phyloP scores from a whole-genome alignment of 2,113 vertebrate genomes.

The Sclerurus mexicanus region DNA sequence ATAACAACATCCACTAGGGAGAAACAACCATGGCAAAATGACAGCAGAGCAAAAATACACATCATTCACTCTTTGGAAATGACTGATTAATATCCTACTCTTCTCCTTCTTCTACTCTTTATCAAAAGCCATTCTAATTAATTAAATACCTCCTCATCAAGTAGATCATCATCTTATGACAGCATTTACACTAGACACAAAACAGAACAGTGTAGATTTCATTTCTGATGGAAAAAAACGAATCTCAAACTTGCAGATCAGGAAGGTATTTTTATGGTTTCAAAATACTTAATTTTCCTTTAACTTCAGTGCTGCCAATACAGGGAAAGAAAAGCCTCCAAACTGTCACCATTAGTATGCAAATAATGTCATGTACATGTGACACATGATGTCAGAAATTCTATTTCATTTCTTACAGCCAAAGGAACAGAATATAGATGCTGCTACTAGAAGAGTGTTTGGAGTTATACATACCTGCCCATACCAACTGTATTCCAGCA shows the following conservation, averaged over 20 bases:
- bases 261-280: not conserved
- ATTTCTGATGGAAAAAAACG: not conserved
- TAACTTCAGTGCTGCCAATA: not conserved
- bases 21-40: not conserved
- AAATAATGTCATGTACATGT: slow-evolving; percentile 45
- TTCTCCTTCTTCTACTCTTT: not conserved
- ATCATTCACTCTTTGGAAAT: not conserved
- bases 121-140: not conserved
- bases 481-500: slow-evolving; percentile 98
- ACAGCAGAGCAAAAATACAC: not conserved
- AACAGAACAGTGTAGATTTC: not conserved
- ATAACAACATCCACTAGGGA: not conserved
- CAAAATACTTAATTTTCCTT: not conserved
- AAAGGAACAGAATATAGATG: slow-evolving; percentile 35
- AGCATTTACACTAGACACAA: not conserved
- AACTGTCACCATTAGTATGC: not conserved
- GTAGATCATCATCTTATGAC: not conserved
- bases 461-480: slow-evolving; percentile 88
- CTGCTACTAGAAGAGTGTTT: not conserved
- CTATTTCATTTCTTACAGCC: slow-evolving; percentile 55
- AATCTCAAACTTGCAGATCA: not conserved
- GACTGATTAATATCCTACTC: not conserved
- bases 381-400: slow-evolving; percentile 57
- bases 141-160: not conserved
- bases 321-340: not conserved